Conservation (phyloP, 2,113 vertebrate genomes). For the Bucco capensis region DNA sequence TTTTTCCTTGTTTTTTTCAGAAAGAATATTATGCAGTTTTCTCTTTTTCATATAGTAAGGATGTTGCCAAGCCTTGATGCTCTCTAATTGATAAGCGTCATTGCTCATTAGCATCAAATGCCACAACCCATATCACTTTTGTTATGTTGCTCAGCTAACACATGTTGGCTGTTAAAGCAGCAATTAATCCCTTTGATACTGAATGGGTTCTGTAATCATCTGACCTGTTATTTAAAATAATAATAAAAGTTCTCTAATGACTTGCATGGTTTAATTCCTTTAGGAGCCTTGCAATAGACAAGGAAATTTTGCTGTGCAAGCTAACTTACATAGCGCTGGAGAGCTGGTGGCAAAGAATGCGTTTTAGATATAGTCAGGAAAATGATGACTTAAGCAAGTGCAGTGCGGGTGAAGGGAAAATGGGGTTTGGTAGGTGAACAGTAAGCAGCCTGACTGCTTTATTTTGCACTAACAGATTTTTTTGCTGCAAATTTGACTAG, state of each 20-base stretch:
- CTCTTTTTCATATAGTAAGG: background rate
- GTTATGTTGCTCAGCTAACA: background rate
- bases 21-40: background rate
- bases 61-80: background rate
- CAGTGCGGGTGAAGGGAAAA: background rate
- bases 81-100: background rate
- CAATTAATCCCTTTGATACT: slow-evolving; percentile 2
- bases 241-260: slow-evolving; percentile 20
- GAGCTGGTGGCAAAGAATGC: background rate
- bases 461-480: background rate
- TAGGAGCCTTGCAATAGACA: background rate
- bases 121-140: background rate
- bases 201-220: background rate
- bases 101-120: slow-evolving; percentile 15
- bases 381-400: background rate
- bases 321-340: background rate
- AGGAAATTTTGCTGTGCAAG: background rate
- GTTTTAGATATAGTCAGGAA: background rate
- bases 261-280: slow-evolving; percentile 6
- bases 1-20: too few species aligned
- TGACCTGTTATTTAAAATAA: slow-evolving; percentile 1
- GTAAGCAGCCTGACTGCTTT: background rate
- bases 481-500: background rate
- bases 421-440: background rate
- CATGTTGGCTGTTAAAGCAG: background rate